Evolutionary conservation across 1,140 invertebrate species (phyloP).

Genomic region (Megalonaias nervosa): DNA sequence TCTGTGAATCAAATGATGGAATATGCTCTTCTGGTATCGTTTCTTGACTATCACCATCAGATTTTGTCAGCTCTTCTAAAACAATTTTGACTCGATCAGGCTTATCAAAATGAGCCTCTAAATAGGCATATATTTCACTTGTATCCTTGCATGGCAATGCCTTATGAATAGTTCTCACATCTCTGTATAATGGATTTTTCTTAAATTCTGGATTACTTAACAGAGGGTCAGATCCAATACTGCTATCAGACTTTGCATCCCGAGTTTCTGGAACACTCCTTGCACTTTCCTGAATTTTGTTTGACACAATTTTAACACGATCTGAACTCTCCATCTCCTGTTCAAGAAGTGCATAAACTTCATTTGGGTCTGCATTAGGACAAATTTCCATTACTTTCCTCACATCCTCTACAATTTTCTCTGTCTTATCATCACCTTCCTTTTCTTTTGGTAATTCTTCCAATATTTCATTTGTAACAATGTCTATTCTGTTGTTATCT

Average conservation of each 20-base stretch:
- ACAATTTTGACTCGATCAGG: constrained; percentile 60
- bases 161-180: constrained; percentile 59
- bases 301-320: constrained; percentile 39
- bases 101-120: constrained; percentile 63
- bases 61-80: constrained; percentile 58
- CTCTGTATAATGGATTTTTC: constrained; percentile 55
- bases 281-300: constrained; percentile 9
- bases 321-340: constrained; percentile 27
- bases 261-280: constrained; percentile 24
- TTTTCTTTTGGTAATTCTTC: constrained; percentile 24
- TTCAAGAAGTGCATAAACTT: constrained; percentile 45
- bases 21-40: constrained; percentile 21
- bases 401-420: constrained; percentile 47
- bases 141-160: constrained; percentile 60
- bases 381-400: constrained; percentile 35
- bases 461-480: constrained; percentile 52
- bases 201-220: constrained; percentile 46
- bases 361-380: constrained; percentile 36
- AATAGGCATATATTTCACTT: constrained; percentile 66
- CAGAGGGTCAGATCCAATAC: neutral
- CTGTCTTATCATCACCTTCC: constrained; percentile 9
- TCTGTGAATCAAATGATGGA: neutral
- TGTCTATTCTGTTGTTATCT: constrained; percentile 53
- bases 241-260: neutral
- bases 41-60: constrained; percentile 33